These are phyloP conservation scores for Formica exsecta DNA, from an alignment of 1,140 invertebrate genomes.

Conservation along the genomic window DNA sequence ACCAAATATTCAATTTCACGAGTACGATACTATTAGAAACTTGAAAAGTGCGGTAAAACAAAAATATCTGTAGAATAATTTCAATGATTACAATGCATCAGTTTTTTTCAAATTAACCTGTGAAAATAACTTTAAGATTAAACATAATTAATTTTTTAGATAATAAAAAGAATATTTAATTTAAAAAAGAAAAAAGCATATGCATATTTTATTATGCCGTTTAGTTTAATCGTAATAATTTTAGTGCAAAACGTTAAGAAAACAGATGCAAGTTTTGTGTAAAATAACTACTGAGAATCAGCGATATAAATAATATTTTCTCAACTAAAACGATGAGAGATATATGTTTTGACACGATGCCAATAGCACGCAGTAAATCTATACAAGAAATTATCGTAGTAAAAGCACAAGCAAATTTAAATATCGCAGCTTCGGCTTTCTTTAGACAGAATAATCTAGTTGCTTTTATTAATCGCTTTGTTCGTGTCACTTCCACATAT, in stretches of 20 bases:
- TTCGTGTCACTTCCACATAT: not conserved
- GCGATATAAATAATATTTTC: not conserved
- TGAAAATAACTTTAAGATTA: not conserved
- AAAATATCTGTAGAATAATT: not conserved
- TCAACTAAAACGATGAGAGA: not conserved
- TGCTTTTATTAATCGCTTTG: conserved; percentile 20
- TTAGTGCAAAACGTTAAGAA: not conserved
- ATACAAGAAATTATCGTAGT: not conserved
- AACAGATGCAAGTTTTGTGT: not conserved
- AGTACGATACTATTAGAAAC: conserved; percentile 29
- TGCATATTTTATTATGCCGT: not conserved
- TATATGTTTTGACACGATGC: not conserved
- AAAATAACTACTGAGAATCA: not conserved
- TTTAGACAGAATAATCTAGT: not conserved
- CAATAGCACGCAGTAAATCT: not conserved
- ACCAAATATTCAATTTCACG: not conserved
- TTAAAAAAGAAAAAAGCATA: not conserved
- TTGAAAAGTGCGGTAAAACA: not conserved
- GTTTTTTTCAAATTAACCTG: not conserved
- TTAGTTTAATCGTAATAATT: not conserved
- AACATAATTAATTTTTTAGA: not conserved
- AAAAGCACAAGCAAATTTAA: conserved; percentile 3
- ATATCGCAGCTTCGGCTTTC: not conserved
- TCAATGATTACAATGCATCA: not conserved
- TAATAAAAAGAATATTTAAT: not conserved